Base-by-base conservation (phyloP, 2,888 invertebrate species). In the Pristionchus arcanus region DNA sequence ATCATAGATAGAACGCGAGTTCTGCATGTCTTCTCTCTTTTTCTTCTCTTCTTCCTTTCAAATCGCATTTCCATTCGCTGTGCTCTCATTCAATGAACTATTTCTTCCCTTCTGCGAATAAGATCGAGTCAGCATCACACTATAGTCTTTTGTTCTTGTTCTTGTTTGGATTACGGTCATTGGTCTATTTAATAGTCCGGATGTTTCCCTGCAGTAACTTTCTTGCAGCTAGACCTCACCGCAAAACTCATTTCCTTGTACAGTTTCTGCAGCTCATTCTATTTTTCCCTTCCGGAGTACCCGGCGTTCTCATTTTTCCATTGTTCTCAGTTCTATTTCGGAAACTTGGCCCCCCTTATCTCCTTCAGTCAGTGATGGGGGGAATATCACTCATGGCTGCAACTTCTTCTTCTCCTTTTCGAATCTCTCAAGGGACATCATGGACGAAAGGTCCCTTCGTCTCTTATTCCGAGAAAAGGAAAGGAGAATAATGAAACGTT, bases 401-500 rank as follows among this genome's bases (percentile, higher is more conserved):
- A n/a, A 15, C 21, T 53, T 81, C 81, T 37, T 37, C 37, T 81
- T 34, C 28, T 81, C 28, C n/a, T n/a, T 53, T 9, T 31, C 34
- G 31, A 71, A 81, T 81, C n/a, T 81, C 81, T 49, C 81, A 13
- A 5, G 81, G 81, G 81, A 81, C 25, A 16, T 31, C 31, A 53
- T 7, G 49, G 49, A 53, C n/a, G 49, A 81, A 81, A 81, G 81
- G 81, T 53, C 81, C 28, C 81, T 49, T 25, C 25, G 63, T 81
- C 81, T n/a, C 49, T 53, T 74, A 9, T 74, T 77, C 81, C n/a
- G 28, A 53, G 49, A 81, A 71, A 68, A 3, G 28, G 28, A 15
- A 71, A 28, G 49, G 49, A 81, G 81, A 81, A 81, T 81, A 81
- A 81, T 53, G 49, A 81, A 53, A 81, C 81, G 81, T 81, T 81